phyloP scores from a whole-genome alignment of 37 sponge, comb jelly and placozoan genomes.

The Chondrosia reniformis region DNA sequence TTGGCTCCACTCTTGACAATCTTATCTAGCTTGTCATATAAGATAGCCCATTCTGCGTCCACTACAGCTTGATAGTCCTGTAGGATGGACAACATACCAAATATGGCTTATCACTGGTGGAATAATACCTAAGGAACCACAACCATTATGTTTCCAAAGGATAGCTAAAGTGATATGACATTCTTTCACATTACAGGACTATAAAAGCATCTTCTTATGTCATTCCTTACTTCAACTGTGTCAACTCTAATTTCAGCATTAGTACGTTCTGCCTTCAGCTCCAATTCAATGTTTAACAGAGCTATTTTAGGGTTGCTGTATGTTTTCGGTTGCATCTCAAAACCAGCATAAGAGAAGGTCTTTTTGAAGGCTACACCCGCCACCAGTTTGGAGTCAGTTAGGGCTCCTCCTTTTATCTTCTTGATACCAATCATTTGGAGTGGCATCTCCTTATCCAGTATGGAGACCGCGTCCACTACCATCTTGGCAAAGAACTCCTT shows the following conservation, averaged over 20 bases:
- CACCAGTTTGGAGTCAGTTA: conserved; percentile 87
- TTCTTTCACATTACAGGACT: no score
- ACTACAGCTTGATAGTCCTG: conserved; percentile 97
- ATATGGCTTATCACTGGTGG: no score
- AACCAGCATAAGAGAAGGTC: conserved; percentile 99
- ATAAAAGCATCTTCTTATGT: no score
- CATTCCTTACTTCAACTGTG: conserved; percentile 92
- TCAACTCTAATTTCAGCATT: conserved; percentile 97
- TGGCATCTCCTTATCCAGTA: conserved; percentile 83
- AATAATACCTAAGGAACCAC: no score
- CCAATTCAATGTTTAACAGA: conserved; percentile 94
- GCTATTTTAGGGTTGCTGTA: conserved; percentile 86
- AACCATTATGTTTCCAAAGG: no score
- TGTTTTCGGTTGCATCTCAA: conserved; percentile 99
- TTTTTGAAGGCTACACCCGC: conserved; percentile 99
- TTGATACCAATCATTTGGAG: conserved; percentile 99
- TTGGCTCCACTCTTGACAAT: conserved; percentile 93
- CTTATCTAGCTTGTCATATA: conserved; percentile 94
- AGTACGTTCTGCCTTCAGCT: conserved; percentile 93
- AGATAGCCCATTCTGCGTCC: conserved; percentile 97
- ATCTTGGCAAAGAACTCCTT: conserved; percentile 98
- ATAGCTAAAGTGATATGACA: no score
- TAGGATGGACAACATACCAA: no score
- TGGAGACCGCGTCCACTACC: conserved; percentile 96
- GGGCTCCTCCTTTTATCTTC: conserved; percentile 91